Percentiles rank a stretch among this genome's conserved stretches.
Conservation (phyloP, 2,888 invertebrate genomes). For the Euproctis similis region DNA sequence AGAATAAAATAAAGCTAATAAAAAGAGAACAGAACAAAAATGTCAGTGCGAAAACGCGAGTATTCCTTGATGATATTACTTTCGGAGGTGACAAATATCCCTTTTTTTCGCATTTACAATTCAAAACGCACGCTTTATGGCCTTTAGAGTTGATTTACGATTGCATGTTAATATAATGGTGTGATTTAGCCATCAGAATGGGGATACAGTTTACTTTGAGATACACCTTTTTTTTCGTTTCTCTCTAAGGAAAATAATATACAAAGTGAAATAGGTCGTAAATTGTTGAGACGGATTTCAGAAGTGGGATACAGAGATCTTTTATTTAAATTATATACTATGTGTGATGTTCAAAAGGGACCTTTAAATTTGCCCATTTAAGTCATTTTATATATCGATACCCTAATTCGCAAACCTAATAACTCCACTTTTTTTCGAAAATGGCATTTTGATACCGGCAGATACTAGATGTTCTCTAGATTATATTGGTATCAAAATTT, state of each 20-base stretch:
- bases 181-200: constrained; percentile 12
- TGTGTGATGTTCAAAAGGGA: too few species aligned
- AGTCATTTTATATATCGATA: too few species aligned
- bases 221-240: background rate
- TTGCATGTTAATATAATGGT: constrained; percentile 15
- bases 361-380: too few species aligned
- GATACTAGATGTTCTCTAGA: too few species aligned
- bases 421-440: too few species aligned
- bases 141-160: constrained; percentile 18
- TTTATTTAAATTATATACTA: too few species aligned
- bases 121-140: constrained; percentile 21
- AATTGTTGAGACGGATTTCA: too few species aligned
- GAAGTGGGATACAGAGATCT: too few species aligned
- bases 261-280: too few species aligned
- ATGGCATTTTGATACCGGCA: too few species aligned
- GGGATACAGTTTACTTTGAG: constrained; percentile 5
- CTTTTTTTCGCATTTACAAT: constrained; percentile 23
- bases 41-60: constrained; percentile 3
- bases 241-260: background rate
- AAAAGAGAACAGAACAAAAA: constrained; percentile 3
- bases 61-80: constrained; percentile 5
- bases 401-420: too few species aligned
- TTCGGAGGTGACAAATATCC: constrained; percentile 15
- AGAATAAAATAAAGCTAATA: constrained; percentile 6
- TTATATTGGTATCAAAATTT: too few species aligned